Evolutionary conservation across 2,888 invertebrate species (phyloP), one percentile per base, ranked within the genome.

Genomic region (Selenia dentaria): DNA sequence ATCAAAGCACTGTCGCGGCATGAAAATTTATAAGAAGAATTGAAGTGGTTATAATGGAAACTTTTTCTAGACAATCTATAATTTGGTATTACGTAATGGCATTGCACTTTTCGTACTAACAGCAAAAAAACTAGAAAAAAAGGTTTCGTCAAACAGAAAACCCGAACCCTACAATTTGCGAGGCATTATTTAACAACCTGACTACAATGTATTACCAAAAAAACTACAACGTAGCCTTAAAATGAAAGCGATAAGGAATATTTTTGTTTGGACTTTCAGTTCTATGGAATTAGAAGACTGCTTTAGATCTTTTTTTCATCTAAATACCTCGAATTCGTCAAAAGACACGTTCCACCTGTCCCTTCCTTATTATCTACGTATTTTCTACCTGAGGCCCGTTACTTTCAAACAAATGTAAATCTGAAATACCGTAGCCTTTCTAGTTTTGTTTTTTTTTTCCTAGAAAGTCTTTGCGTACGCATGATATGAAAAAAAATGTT

Each of bases 331-430:
- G 33, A 56, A 55, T 37, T 33, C 43, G 39, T 39, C 34, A 46
- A 54, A 45, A 49, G 53, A 37, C 55, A 58, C 58, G 53, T 53
- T 20, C 25, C 44, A 53, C 55, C 52, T 51, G 52, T 46, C 41
- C 48, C 16, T 42, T 48, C 46, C 35, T 54, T 46, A 47, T 48
- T 49, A 47, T 43, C 26, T 38, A 46, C 22, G 43, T 39, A 28
- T 38, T 25, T 33, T 31, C 35, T 54, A 57, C 52, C 54, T 54
- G 54, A 29, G 28, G 44, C 45, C 45, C 48, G 44, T 51, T 53
- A 31, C 28, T 11, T 44, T 47, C 29, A 28, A 40, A 44, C 27
- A 44, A 48, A 40, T 36, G 16, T 6, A 31, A 41, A 27, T 36
- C 25, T 10, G 10, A 22, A 24, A 22, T 9, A 11, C 33, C 3